Conservation (phyloP, 2,888 invertebrate species). For the Philereme vetulata region DNA sequence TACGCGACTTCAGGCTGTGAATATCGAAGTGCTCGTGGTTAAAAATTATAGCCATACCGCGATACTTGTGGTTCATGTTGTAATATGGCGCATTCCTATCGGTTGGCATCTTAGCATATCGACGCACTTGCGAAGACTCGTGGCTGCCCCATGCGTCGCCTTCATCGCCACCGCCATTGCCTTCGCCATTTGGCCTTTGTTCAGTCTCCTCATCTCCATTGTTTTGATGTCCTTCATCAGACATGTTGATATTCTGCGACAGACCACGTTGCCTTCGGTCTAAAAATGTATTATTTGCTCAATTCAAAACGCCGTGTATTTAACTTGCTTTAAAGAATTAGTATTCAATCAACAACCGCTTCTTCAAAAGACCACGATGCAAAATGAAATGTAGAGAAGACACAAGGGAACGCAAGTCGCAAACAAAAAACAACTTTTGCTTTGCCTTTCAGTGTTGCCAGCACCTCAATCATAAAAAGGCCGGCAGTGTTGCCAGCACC, state of each 20-base stretch:
- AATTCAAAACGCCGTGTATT: slow-evolving; percentile 12
- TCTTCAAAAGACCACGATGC: too few species aligned
- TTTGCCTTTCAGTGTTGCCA: too few species aligned
- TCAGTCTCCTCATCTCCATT: slow-evolving; percentile 59
- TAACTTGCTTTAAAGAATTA: too few species aligned
- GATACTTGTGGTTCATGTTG: slow-evolving; percentile 92
- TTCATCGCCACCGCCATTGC: slow-evolving; percentile 65
- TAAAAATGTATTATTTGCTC: too few species aligned
- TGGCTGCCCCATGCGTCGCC: slow-evolving; percentile 77
- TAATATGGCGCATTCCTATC: slow-evolving; percentile 90
- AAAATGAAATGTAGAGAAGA: too few species aligned
- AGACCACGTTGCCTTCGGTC: not conserved
- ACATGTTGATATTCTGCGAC: slow-evolving; percentile 47
- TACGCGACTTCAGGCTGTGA: slow-evolving; percentile 87
- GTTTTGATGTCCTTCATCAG: slow-evolving; percentile 63
- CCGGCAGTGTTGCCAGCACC: too few species aligned
- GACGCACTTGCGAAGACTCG: slow-evolving; percentile 62
- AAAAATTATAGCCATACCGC: slow-evolving; percentile 94
- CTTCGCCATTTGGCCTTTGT: slow-evolving; percentile 73
- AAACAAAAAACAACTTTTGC: too few species aligned
- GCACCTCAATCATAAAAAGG: too few species aligned
- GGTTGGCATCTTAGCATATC: slow-evolving; percentile 84
- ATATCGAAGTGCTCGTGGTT: slow-evolving; percentile 94
- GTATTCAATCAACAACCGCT: too few species aligned
- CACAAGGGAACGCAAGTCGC: too few species aligned